Percentiles rank a stretch among this genome's conserved stretches.
These are phyloP conservation scores for Drosophila imparisetae DNA, from an alignment of 2,888 invertebrate genomes.

Conservation along the genomic window DNA sequence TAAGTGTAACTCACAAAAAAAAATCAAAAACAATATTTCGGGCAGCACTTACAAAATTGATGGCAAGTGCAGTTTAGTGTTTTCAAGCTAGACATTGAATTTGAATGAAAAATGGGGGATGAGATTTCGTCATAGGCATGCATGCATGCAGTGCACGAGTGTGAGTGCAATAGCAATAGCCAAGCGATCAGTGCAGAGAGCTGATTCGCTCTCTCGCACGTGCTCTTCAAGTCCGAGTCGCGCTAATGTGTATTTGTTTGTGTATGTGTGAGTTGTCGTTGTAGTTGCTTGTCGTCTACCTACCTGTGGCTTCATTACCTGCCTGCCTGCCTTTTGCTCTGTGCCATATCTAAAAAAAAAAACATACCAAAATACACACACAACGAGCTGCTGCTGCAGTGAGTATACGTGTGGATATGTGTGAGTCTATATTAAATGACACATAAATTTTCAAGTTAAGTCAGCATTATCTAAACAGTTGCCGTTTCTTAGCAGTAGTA, in stretches of 20 bases:
- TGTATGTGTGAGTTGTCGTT: constrained; percentile 30
- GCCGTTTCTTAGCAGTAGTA: constrained; percentile 22
- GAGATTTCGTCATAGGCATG: constrained; percentile 71
- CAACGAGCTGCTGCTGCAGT: constrained; percentile 47
- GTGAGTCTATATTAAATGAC: constrained; percentile 57
- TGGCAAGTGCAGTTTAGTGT: constrained; percentile 63
- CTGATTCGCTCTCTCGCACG: constrained; percentile 53
- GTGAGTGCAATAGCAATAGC: constrained; percentile 24
- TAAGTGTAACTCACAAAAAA: constrained; percentile 23
- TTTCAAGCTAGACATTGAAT: constrained; percentile 61
- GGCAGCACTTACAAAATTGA: constrained; percentile 24
- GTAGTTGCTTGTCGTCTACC: constrained; percentile 56
- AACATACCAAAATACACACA: constrained; percentile 36
- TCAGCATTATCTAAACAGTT: constrained; percentile 71
- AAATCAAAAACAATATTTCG: constrained; percentile 1
- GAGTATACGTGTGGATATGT: constrained; percentile 12
- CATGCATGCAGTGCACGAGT: constrained; percentile 20
- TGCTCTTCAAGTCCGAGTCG: constrained; percentile 42
- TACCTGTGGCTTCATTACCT: constrained; percentile 73
- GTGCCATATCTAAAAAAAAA: constrained; percentile 39
- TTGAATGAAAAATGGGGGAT: constrained; percentile 64
- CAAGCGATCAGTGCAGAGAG: constrained; percentile 26
- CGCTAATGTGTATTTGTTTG: constrained; percentile 12
- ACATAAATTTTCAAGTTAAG: constrained; percentile 67
- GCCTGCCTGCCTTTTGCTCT: constrained; percentile 49